Base-by-base conservation (phyloP, 2,113 vertebrate species). In the Chunga burmeisteri region DNA sequence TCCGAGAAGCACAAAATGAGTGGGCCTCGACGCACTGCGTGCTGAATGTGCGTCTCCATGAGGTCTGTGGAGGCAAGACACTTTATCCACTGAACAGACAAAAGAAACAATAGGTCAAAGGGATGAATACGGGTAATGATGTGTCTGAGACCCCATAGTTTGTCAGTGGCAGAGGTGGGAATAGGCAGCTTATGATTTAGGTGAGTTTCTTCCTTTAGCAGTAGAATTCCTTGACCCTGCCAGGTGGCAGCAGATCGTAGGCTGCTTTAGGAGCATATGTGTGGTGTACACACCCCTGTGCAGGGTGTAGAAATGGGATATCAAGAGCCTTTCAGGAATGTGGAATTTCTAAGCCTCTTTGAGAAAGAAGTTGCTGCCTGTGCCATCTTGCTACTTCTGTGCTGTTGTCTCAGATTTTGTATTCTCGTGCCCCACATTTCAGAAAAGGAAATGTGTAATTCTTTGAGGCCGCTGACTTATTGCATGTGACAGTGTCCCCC, bases 1-100 rank as follows among this genome's bases (percentile, higher is more conserved):
- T 92, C 86, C 36, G 77, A 65, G 81, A 70, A 90, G 20, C 20
- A 16, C 46, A 21, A n/a, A 79, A 30, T 0, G 50, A 74, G 73
- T 1, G 62, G 34, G 23, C 32, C 53, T 3, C 6, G 1, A 23
- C 1, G 3, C 18, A 1, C 55, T 3, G 19, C 8, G 1, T 26
- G 65, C 86, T 49, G 56, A 38, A 46, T 6, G 47, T 26, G 66
- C 2, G 4, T 46, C 70, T 72, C 52, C 32, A 13, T 17, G 3
- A 40, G 46, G 49, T 21, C 75, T 62, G 15, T 7, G 42, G 36
- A 46, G 70, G 16, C 42, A 34, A 22, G 26, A 22, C 3, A 3
- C 25, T 77, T 42, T 55, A 6, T 16, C 56, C 49, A 25, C 78
- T n/a, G 2, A 36, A 15, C 6, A 46, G 42, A 19, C 36, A 58